Base-by-base conservation (phyloP, 2,888 invertebrate genomes). In the Azorinus chamasolen region DNA sequence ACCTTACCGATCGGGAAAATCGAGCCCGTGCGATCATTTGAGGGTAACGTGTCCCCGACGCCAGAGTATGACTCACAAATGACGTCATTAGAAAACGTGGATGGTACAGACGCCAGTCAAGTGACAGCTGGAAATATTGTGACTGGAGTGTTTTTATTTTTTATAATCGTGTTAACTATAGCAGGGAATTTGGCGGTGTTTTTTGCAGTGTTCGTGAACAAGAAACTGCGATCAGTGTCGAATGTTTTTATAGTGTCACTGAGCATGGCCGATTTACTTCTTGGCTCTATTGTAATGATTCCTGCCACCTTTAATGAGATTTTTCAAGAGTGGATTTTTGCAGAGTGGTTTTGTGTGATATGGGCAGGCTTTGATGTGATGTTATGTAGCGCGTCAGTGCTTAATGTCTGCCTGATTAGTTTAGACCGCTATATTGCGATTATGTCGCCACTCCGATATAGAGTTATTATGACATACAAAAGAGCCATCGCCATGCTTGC, bases 331-430 rank as follows among this genome's bases (percentile, higher is more conserved):
- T 89, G 89, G 89, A 80, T 87, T 24, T 71, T 88, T 16, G 71
- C 80, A 2, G 69, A 82, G 8, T 68, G 50, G 14, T 88, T 88
- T 66, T 89, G 89, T 72, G 84, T 88, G 0, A 80, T 89, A 2
- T 89, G 89, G 89, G 88, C 86, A 8, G 88, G 88, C 6, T 89
- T 86, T 74, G 89, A 89, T 57, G 89, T 89, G 20, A 89, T 89
- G 89, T 73, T 89, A 61, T 85, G 84, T 48, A 88, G 88, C 50
- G 88, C 89, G 22, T 89, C 89, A 5, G 83, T 89, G 5, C 73
- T 89, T 16, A 89, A 89, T 65, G 88, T 89, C 18, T 89, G 88
- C 64, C 75, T 88, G 14, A 89, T 89, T 39, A 89, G 88, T 59
- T 76, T 89, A 6, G 89, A 89, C 62, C 79, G 89, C 20, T 89